A percentile compares a stretch with the other conserved stretches of the same genome.
phyloP scores from a whole-genome alignment of 2,797 vertebrate genomes.

The Diglossa cyanea region DNA sequence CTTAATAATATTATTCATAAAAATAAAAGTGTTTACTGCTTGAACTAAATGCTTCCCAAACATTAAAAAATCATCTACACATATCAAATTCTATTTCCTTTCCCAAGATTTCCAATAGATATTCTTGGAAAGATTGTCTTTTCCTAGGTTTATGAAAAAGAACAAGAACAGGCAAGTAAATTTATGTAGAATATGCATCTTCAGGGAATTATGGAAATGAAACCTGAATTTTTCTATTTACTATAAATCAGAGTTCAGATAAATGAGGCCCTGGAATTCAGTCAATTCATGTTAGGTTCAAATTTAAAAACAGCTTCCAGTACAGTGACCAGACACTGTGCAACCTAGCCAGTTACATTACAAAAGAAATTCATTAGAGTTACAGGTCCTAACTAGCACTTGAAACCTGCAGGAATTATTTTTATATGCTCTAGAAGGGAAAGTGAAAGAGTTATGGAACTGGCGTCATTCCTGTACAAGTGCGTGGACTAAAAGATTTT shows the following conservation, averaged over 20 bases:
- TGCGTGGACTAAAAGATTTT: background rate
- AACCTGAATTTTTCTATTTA: constrained; percentile 21
- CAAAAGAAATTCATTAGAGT: background rate
- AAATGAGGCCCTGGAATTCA: background rate
- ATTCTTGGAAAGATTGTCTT: background rate
- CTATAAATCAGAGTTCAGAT: constrained; percentile 19
- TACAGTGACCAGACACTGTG: background rate
- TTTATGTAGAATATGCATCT: background rate
- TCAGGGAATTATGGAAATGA: background rate
- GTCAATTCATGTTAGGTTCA: constrained; percentile 1
- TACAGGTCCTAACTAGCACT: background rate
- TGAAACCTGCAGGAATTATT: background rate
- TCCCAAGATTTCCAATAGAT: background rate
- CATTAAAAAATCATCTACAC: background rate
- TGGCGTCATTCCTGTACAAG: background rate
- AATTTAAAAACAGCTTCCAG: constrained; percentile 23
- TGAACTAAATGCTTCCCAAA: background rate
- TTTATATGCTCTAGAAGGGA: background rate
- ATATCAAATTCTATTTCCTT: background rate
- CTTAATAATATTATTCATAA: background rate
- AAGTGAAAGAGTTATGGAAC: background rate
- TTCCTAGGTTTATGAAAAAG: background rate
- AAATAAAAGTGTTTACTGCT: background rate
- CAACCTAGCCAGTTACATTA: background rate
- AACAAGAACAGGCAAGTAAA: background rate